Conservation (phyloP, 92 coral and sea anemone genomes). For the Blastomussa wellsi region DNA sequence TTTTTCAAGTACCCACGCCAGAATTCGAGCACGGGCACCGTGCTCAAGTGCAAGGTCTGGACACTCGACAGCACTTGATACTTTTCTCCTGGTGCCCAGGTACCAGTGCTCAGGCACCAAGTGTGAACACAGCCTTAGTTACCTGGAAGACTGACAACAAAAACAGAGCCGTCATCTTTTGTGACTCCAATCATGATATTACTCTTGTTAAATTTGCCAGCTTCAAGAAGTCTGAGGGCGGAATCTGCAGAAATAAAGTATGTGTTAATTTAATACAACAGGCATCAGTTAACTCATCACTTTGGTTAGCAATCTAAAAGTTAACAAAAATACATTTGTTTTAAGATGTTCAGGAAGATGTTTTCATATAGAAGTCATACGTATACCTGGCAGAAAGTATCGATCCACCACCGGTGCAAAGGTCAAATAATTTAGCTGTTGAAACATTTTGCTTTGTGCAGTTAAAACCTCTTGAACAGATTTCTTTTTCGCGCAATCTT, state of each 20-base stretch:
- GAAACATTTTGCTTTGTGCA: conserved; percentile 26
- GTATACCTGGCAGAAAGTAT: conserved; percentile 43
- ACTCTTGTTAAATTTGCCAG: conserved; percentile 39
- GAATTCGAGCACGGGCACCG: too few relatives aligned
- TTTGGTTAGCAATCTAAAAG: background rate
- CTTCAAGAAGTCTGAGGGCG: conserved; percentile 25
- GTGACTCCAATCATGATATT: conserved; percentile 47
- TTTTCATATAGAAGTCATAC: too few relatives aligned
- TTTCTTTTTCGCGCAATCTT: conserved; percentile 41
- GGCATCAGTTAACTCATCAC: too few relatives aligned
- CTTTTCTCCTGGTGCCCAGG: too few relatives aligned
- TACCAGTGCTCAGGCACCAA: too few relatives aligned
- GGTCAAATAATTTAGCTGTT: background rate
- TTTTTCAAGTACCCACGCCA: too few relatives aligned
- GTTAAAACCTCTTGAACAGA: conserved; percentile 24
- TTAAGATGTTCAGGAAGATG: too few relatives aligned
- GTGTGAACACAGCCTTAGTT: too few relatives aligned
- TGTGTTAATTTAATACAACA: background rate
- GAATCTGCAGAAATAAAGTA: conserved; percentile 15
- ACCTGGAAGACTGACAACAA: conserved; percentile 8
- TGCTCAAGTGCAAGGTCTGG: too few relatives aligned
- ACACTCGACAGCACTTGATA: too few relatives aligned
- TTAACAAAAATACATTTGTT: too few relatives aligned
- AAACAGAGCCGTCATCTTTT: conserved; percentile 51
- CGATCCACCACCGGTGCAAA: conserved; percentile 51